Evolutionary conservation across 1,140 invertebrate genomes (phyloP), one percentile per base, ranked within the genome.

Genomic region (Aricia agestis): DNA sequence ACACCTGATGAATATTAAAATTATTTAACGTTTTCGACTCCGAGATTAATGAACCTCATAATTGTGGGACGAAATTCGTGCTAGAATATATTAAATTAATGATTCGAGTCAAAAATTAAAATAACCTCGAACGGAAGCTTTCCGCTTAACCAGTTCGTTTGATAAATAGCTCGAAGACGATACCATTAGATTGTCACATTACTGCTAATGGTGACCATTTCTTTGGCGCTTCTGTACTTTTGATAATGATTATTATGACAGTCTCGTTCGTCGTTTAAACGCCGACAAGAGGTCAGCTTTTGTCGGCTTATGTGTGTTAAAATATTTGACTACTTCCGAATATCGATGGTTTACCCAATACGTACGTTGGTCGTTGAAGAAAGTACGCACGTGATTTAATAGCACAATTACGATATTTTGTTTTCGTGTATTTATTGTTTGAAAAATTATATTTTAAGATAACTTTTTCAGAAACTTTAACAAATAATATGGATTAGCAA

Each of bases 211-310:
- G 2, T 25, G 19, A 19, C 59, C 59, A 63, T 19, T 63, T 63
- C 45, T 63, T 63, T 63, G 11, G 59, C 17, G 59, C 59, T 63
- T 63, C 59, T 25, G 59, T 19, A 18, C 18, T 19, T 63, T 63
- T 25, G 5, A 25, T 63, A 63, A 15, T 52, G 45, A 52, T 52
- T 52, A 52, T 52, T 52, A 52, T 52, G 45, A 52, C 45, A 52
- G 10, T 15, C 45, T 52, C 45, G 45, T 15, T 52, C 9, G 13
- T 52, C 45, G 4, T 52, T 52, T 15, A 52, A 52, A 52, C 81
- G 82, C 85, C 84, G 84, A 85, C 81, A 73, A 52, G 1, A 52
- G 13, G 45, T 52, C 45, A 52, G 45, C 36, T 52, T 52, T 52
- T 11, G 45, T 52, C 13, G 45, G 36, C 36, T 36, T 36, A 36